Percentiles rank a stretch among this genome's conserved stretches.
Conservation (phyloP, 2,888 invertebrate genomes). For the Meteorus colon region DNA sequence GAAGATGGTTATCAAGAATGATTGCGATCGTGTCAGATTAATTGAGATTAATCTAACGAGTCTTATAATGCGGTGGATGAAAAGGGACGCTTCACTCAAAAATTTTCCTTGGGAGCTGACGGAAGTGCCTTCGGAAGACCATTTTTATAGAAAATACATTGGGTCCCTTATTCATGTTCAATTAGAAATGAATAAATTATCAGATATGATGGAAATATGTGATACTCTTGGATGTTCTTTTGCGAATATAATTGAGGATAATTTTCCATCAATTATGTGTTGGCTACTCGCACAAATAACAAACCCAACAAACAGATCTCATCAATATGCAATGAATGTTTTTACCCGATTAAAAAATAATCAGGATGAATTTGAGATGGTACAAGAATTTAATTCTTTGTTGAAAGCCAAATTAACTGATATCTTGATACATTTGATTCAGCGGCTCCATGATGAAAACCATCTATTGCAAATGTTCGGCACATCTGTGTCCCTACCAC, state of each 20-base stretch:
- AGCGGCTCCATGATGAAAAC: conserved; percentile 69
- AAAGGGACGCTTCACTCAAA: conserved; percentile 68
- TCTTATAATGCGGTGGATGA: conserved; percentile 75
- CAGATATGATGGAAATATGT: conserved; percentile 63
- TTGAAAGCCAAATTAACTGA: conserved; percentile 66
- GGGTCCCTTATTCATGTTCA: conserved; percentile 71
- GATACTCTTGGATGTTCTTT: conserved; percentile 57
- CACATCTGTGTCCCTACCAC: conserved; percentile 66
- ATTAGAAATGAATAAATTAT: conserved; percentile 66
- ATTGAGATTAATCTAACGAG: conserved; percentile 74
- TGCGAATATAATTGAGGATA: conserved; percentile 62
- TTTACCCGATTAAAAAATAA: conserved; percentile 60
- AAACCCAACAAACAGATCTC: conserved; percentile 51
- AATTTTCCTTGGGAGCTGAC: conserved; percentile 74
- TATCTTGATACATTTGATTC: conserved; percentile 63
- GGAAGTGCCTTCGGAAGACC: conserved; percentile 65
- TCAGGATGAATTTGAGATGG: conserved; percentile 56
- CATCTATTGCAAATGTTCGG: conserved; percentile 73
- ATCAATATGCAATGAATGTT: conserved; percentile 53
- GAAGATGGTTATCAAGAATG: conserved; percentile 66
- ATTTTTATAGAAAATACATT: conserved; percentile 73
- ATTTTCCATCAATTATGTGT: conserved; percentile 59
- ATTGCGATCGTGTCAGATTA: conserved; percentile 62
- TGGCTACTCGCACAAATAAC: conserved; percentile 57
- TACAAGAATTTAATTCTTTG: conserved; percentile 59